Evolutionary conservation across 2,797 vertebrate species (phyloP), one percentile per base, ranked within the genome.

Genomic region (Enteromius unitaeniatus): DNA sequence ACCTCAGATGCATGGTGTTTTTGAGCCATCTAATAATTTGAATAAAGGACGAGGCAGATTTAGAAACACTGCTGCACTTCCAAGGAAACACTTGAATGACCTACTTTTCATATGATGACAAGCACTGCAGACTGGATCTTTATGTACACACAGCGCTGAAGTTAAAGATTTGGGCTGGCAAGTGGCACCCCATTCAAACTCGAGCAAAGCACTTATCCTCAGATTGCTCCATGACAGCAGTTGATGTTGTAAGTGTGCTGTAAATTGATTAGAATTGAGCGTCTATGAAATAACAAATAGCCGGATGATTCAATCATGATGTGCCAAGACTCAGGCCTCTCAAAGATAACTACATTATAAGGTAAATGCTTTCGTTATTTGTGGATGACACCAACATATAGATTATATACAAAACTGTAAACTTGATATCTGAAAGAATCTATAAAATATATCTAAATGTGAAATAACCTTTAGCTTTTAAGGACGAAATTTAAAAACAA

Each of bases 41-140:
- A 75, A 82, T 74, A 65, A 82, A 65, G 31, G 19, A 64, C 31
- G 15, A 65, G 13, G 55, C 21, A 51, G 6, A 64, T 64, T 82
- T 64, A 62, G 58, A 74, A 81, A 73, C 34, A 60, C 55, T 62
- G 53, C 26, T 49, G 40, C 55, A 49, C 69, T 81, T 81, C 69
- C 34, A 47, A 47, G 42, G 53, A 81, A 73, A 62, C 69, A 73
- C 40, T 81, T 64, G 21, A 74, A 64, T 62, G 55, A 64, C 55
- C 79, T 74, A 73, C 55, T 81, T 81, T 64, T 73, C 55, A 49
- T 73, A 23, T 19, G 40, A 28, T 73, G 55, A 81, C 79, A 81
- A 51, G 58, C 19, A 19, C 42, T 37, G 55, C 40, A 82, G 26
- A 82, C 40, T 60, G 55, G 19, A 74, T 64, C 70, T 45, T 81